Conservation (phyloP, 2,113 vertebrate genomes). For the Hemibagrus wyckioides region DNA sequence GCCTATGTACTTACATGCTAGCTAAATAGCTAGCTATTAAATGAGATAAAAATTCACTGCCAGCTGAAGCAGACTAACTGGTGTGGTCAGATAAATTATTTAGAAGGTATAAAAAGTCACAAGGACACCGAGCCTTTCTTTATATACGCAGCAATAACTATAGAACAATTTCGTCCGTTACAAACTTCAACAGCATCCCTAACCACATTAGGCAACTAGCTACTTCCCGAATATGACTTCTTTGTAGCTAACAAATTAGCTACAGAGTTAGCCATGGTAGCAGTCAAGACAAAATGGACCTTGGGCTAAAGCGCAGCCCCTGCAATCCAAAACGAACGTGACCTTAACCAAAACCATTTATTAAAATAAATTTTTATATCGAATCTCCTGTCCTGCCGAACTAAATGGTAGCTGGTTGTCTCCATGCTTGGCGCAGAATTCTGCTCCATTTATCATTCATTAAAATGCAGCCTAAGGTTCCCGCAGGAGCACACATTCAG, state of each 20-base stretch:
- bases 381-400: neutral
- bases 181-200: neutral
- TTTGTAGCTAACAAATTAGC: neutral
- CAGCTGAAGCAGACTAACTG: neutral
- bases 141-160: neutral
- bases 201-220: neutral
- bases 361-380: no score
- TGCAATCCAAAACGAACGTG: conserved; percentile 1
- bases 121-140: neutral
- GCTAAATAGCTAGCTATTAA: neutral
- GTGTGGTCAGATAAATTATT: neutral
- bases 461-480: neutral
- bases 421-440: neutral
- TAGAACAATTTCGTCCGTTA: neutral
- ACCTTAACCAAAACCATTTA: neutral
- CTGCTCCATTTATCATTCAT: neutral
- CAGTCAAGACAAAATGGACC: conserved; percentile 38
- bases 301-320: conserved; percentile 11
- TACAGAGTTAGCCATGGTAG: neutral
- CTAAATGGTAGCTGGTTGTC: neutral
- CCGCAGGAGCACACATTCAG: neutral
- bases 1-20: neutral
- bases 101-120: neutral
- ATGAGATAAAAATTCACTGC: conserved; percentile 26
- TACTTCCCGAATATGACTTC: neutral